These are phyloP conservation scores for Luehdorfia chinensis DNA, from an alignment of 1,140 invertebrate genomes.

Conservation along the genomic window DNA sequence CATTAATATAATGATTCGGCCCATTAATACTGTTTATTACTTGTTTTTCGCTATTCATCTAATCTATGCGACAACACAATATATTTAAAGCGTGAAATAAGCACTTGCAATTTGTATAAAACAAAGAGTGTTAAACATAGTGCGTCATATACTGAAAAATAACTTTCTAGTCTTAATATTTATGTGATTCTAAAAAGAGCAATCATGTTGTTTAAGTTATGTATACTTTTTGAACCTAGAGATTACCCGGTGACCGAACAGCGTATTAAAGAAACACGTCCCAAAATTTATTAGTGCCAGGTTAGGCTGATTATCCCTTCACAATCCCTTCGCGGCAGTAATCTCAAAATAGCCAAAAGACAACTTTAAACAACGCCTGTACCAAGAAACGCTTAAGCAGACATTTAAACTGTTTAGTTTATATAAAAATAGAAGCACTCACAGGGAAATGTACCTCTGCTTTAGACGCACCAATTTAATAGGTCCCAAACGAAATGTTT, in stretches of 20 bases:
- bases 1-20: conserved; percentile 1
- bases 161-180: too few species aligned
- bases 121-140: too few species aligned
- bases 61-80: too few species aligned
- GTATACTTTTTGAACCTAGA: too few species aligned
- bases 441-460: conserved; percentile 13
- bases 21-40: conserved; percentile 1
- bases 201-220: too few species aligned
- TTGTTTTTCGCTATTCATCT: too few species aligned
- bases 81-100: too few species aligned
- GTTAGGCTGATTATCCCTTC: conserved; percentile 40
- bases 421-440: conserved; percentile 62
- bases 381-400: conserved; percentile 53
- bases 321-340: conserved; percentile 48
- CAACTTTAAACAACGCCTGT: conserved; percentile 37
- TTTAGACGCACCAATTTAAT: conserved; percentile 19
- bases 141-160: too few species aligned
- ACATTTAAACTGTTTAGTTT: conserved; percentile 54
- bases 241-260: too few species aligned
- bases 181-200: too few species aligned
- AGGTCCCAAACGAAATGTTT: conserved; percentile 30
- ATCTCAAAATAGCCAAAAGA: conserved; percentile 53
- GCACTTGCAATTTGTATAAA: too few species aligned
- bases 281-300: conserved; percentile 38
- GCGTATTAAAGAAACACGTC: conserved; percentile 22